These are phyloP conservation scores for Furcula furcula DNA, from an alignment of 2,888 invertebrate genomes.

Conservation along the genomic window DNA sequence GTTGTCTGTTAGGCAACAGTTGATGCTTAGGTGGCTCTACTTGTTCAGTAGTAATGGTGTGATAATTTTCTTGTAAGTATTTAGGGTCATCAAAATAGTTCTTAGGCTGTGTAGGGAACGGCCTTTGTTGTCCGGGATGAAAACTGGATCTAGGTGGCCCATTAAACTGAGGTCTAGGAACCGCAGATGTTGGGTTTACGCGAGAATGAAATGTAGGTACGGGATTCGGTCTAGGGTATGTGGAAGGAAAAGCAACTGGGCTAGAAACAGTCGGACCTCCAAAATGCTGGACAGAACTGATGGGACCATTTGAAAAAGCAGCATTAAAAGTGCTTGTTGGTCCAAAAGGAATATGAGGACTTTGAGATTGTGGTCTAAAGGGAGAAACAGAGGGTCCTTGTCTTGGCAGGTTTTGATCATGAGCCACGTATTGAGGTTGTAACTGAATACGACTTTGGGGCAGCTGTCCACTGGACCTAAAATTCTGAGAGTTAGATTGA, in stretches of 20 bases:
- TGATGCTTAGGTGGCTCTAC: slow-evolving; percentile 71
- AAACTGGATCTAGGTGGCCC: slow-evolving; percentile 67
- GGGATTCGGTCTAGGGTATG: slow-evolving; percentile 57
- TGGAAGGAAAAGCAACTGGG: slow-evolving; percentile 55
- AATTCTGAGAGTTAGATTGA: slow-evolving; percentile 45
- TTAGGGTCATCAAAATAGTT: slow-evolving; percentile 73
- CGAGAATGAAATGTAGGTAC: slow-evolving; percentile 55
- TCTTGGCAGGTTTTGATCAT: slow-evolving; percentile 70
- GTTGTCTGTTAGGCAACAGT: slow-evolving; percentile 52
- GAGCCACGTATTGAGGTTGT: slow-evolving; percentile 63
- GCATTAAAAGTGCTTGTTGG: slow-evolving; percentile 52
- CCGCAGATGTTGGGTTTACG: slow-evolving; percentile 53
- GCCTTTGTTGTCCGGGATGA: slow-evolving; percentile 79
- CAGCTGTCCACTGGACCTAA: slow-evolving; percentile 53
- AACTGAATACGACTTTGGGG: slow-evolving; percentile 74
- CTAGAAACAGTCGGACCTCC: slow-evolving; percentile 54
- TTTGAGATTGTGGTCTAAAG: slow-evolving; percentile 58
- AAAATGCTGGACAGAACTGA: slow-evolving; percentile 52
- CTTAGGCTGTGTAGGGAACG: slow-evolving; percentile 69
- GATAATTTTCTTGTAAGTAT: slow-evolving; percentile 78
- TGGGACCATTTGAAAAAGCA: slow-evolving; percentile 52
- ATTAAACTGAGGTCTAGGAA: slow-evolving; percentile 58
- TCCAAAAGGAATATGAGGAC: slow-evolving; percentile 57
- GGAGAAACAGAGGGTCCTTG: slow-evolving; percentile 64
- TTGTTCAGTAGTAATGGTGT: slow-evolving; percentile 76